Evolutionary conservation across 2,888 invertebrate species (phyloP).

Genomic region (Drosophila sordidula): DNA sequence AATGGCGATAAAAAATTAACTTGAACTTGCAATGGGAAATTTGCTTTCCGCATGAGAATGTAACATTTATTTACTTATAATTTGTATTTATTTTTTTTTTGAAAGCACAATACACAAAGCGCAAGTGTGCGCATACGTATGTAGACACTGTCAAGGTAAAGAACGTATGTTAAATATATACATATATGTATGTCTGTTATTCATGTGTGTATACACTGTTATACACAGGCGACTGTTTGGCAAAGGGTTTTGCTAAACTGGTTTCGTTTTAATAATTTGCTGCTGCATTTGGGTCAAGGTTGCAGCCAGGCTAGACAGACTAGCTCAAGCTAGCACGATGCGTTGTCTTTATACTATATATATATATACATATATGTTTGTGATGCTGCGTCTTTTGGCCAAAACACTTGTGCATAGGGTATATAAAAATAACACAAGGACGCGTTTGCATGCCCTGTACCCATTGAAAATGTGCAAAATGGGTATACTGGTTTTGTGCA

Average conservation of each 20-base stretch:
- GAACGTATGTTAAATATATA: slow-evolving; percentile 50
- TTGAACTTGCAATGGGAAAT: slow-evolving; percentile 77
- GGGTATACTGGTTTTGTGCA: background rate
- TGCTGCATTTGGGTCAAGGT: slow-evolving; percentile 75
- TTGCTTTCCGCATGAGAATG: slow-evolving; percentile 63
- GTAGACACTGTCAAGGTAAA: slow-evolving; percentile 68
- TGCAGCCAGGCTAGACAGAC: slow-evolving; percentile 62
- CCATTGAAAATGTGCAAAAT: background rate
- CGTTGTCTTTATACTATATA: slow-evolving; percentile 15
- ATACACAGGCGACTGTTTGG: slow-evolving; percentile 42
- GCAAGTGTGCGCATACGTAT: slow-evolving; percentile 14
- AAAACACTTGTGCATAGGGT: slow-evolving; percentile 26
- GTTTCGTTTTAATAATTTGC: slow-evolving; percentile 66
- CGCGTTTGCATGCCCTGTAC: slow-evolving; percentile 28
- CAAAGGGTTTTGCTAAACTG: slow-evolving; percentile 77
- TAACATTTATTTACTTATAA: background rate
- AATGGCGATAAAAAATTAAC: slow-evolving; percentile 73
- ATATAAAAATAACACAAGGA: slow-evolving; percentile 50
- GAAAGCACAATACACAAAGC: slow-evolving; percentile 54
- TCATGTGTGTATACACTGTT: slow-evolving; percentile 16
- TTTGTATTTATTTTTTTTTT: slow-evolving; percentile 10
- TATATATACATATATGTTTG: background rate
- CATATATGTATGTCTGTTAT: slow-evolving; percentile 1
- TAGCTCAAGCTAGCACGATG: slow-evolving; percentile 47
- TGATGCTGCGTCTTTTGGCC: slow-evolving; percentile 18